Evolutionary conservation across 2,113 vertebrate genomes (phyloP), one percentile per base, ranked within the genome.

Genomic region (Plectropomus leopardus): DNA sequence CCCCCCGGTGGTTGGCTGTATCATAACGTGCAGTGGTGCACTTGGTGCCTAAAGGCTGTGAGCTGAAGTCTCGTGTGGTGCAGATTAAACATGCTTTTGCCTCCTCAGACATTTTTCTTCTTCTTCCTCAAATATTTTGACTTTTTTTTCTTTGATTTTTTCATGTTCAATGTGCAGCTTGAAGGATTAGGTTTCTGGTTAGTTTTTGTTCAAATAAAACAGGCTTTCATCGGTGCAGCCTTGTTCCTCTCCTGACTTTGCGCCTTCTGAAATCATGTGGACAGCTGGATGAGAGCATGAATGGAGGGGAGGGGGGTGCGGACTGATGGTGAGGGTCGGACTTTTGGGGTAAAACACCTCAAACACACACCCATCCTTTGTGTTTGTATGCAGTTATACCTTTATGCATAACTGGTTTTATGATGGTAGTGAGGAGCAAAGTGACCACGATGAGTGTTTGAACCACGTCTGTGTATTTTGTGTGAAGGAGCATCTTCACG

Each of bases 241-340:
- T 73, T 40, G 59, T 64, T 42, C 68, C 59, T 63, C 65, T 75
- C 50, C 69, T 32, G 68, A 74, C 73, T 76, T 51, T 68, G 68
- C 9, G 28, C 72, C 86, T 72, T 71, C 55, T 80, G 77, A 74
- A 57, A 69, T 75, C 64, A 72, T 64, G 71, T 73, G 44, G 83
- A 82, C 82, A 80, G 81, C 71, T 76, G 61, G 72, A 92, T 85
- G 88, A 89, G 85, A 86, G 70, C 85, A 89, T 90, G 90, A 80
- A 88, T 67, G 44, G 72, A 44, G 23, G 67, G 3, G 50, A 2
- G 3, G 30, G n/a, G 71, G 67, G 55, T 53, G 75, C 14, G 21
- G 40, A 68, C 34, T 64, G 79, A 91, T 92, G 92, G 85, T 72
- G 67, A 17, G 72, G 87, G 73, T 87, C 84, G 79, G 60, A 89